Evolutionary conservation across 2,797 vertebrate genomes (phyloP).

Genomic region (Sibirionetta formosa): DNA sequence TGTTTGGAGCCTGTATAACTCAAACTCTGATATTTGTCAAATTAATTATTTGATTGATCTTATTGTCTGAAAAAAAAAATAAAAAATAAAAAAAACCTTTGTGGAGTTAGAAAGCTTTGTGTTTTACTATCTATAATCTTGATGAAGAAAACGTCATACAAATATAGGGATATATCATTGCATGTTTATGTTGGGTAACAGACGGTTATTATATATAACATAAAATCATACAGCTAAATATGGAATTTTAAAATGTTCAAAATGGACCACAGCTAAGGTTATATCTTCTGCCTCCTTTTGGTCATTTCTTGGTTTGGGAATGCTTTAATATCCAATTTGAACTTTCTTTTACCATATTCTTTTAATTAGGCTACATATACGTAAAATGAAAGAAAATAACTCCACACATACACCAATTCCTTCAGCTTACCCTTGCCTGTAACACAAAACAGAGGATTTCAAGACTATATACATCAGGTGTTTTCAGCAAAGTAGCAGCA

Average conservation of each 20-base stretch:
- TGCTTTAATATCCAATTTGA: not conserved
- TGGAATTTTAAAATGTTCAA: not conserved
- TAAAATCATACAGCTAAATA: not conserved
- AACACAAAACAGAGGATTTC: constrained; percentile 80
- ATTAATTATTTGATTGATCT: constrained; percentile 73
- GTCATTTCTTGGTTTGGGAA: not conserved
- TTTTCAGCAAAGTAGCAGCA: constrained; percentile 82
- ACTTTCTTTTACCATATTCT: not conserved
- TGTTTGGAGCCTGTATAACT: constrained; percentile 72
- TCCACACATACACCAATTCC: constrained; percentile 72
- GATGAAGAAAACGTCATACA: constrained; percentile 2
- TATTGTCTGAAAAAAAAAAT: constrained; percentile 65
- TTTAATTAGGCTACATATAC: constrained; percentile 19
- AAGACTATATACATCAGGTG: constrained; percentile 86
- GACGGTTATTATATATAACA: not conserved
- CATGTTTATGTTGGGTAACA: not conserved
- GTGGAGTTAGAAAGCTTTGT: constrained; percentile 30
- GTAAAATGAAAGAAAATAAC: constrained; percentile 71
- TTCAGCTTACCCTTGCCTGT: constrained; percentile 81
- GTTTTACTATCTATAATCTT: constrained; percentile 29
- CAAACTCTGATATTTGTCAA: constrained; percentile 72
- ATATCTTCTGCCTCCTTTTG: not conserved
- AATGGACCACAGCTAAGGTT: not conserved
- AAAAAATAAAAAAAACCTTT: constrained; percentile 50
- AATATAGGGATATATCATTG: not conserved